Evolutionary conservation across 2,113 vertebrate genomes (phyloP), one percentile per base, ranked within the genome.

Genomic region (Amazona vittata): DNA sequence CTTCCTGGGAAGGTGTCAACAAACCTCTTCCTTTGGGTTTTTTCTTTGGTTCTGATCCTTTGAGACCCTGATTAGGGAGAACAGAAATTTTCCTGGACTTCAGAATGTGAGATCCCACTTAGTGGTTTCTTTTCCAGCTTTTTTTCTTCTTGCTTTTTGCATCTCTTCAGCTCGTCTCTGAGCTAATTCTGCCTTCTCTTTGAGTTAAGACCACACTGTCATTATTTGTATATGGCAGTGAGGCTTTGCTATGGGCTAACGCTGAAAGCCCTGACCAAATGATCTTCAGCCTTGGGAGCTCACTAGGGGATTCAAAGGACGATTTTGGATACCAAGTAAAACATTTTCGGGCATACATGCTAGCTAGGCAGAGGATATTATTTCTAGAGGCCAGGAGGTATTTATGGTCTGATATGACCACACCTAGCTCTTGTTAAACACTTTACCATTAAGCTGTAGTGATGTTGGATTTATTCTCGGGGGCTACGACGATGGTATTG

Each of bases 391-490:
- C 57, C 53, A 65, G 57, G 44, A 87, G 55, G 43, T 88, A 37
- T 78, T 90, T 85, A 18, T 43, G 44, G 39, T 80, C 68, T 50
- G 39, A 67, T 86, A 37, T 1, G 55, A 81, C 50, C 55, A 92
- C 2, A 4, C 35, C 37, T 86, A 75, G 15, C 46, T 90, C 47
- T 78, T 50, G 68, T 90, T 89, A 80, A 92, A 83, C 73, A 75
- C 93, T 93, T 83, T 68, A 77, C 60, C 60, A 75, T 46, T 94
- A 89, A 94, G 55, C 73, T 95, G 28, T 16, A 74, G 60, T 43
- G 75, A 88, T 94, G 76, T 94, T 69, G 93, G 82, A 73, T 90
- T 82, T 90, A 20, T 85, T 85, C 19, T 65, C 20, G 31, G 67
- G 22, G 43, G 50, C 49, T 77, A 6, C 15, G 63, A 3, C 8